Evolutionary conservation across 2,888 invertebrate species (phyloP).

Genomic region (Ceramica pisi): DNA sequence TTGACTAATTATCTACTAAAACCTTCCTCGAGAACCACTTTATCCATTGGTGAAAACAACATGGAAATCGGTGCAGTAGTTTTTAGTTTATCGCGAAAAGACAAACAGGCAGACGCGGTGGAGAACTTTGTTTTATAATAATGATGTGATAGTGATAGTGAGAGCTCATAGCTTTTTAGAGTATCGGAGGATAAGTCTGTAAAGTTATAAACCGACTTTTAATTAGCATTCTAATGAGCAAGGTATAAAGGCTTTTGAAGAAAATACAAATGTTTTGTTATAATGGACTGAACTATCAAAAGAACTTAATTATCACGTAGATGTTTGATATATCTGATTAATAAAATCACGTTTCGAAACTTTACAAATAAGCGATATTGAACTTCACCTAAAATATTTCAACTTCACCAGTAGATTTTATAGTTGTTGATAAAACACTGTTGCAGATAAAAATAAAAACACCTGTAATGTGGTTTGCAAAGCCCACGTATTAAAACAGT

Average conservation of each 20-base stretch:
- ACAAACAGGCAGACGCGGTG: too few relatives aligned
- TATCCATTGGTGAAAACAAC: too few relatives aligned
- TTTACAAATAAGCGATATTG: background rate
- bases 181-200: background rate
- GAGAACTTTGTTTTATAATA: too few relatives aligned
- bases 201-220: background rate
- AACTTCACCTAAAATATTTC: too few relatives aligned
- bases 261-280: too few relatives aligned
- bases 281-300: background rate
- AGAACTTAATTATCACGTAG: background rate
- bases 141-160: too few relatives aligned
- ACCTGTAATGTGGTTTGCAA: background rate
- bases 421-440: background rate
- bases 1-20: too few relatives aligned
- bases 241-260: background rate
- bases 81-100: too few relatives aligned
- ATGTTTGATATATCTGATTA: background rate
- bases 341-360: background rate
- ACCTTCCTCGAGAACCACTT: too few relatives aligned
- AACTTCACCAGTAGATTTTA: too few relatives aligned
- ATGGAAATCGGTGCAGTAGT: too few relatives aligned
- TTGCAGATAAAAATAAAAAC: conserved; percentile 2
- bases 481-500: background rate
- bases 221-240: background rate
- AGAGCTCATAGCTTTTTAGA: background rate